These are phyloP conservation scores for Catharus minimus DNA, from an alignment of 2,113 vertebrate species.

Conservation along the genomic window DNA sequence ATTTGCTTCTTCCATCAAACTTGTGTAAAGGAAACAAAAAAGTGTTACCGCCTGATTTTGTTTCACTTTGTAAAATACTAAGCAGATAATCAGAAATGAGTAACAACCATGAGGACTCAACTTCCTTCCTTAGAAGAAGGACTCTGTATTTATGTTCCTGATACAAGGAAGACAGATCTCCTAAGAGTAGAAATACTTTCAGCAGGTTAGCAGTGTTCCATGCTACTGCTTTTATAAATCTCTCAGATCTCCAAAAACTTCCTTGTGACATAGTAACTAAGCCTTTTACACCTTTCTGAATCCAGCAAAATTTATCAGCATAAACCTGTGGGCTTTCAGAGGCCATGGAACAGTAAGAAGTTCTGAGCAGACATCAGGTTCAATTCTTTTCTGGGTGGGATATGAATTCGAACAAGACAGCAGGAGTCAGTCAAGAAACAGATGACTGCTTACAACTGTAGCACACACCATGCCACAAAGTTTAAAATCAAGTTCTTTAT, in stretches of 20 bases:
- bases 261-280: background rate
- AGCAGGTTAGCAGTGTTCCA: background rate
- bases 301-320: background rate
- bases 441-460: background rate
- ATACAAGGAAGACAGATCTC: background rate
- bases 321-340: background rate
- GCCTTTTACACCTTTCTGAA: background rate
- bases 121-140: background rate
- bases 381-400: background rate
- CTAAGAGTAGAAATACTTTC: background rate
- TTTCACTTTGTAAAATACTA: background rate
- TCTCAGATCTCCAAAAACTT: background rate
- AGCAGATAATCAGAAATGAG: background rate
- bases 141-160: background rate
- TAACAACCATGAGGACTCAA: background rate
- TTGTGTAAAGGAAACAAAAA: background rate
- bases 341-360: background rate
- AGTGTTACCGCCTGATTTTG: background rate
- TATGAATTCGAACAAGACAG: background rate
- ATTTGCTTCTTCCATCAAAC: background rate
- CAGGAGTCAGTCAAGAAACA: background rate
- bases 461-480: fast-evolving
- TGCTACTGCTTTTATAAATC: background rate
- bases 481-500: background rate
- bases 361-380: background rate